phyloP scores from a whole-genome alignment of 2,113 vertebrate genomes.

The Nerophis ophidion region DNA sequence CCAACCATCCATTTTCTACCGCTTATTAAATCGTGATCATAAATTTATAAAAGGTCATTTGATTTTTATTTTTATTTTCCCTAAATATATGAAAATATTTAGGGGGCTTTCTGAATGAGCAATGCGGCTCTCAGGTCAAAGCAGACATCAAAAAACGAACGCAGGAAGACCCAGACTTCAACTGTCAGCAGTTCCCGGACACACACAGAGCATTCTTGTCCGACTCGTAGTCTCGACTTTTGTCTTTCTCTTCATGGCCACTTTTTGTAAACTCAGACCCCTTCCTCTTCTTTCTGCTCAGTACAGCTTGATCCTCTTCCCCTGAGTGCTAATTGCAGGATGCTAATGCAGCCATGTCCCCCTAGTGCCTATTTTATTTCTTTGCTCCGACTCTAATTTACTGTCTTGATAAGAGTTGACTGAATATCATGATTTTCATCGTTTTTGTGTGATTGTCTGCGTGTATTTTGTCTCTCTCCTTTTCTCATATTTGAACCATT shows the following conservation, averaged over 20 bases:
- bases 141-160: slow-evolving; percentile 82
- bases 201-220: slow-evolving; percentile 79
- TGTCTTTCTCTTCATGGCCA: too few species aligned
- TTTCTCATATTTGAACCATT: not conserved
- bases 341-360: slow-evolving; percentile 27
- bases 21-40: too few species aligned
- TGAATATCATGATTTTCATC: slow-evolving; percentile 12
- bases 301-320: slow-evolving; percentile 12
- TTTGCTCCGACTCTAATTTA: slow-evolving; percentile 19
- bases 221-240: slow-evolving; percentile 67
- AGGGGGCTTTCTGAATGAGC: too few species aligned
- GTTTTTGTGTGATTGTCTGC: slow-evolving; percentile 2
- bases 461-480: not conserved
- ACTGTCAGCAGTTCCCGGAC: slow-evolving; percentile 80
- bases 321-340: slow-evolving; percentile 17
- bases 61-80: too few species aligned
- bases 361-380: slow-evolving; percentile 61
- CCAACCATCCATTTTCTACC: too few species aligned
- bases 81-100: too few species aligned
- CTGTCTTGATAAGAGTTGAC: slow-evolving; percentile 17
- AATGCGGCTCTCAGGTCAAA: slow-evolving; percentile 78
- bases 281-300: slow-evolving; percentile 13
- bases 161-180: slow-evolving; percentile 81
- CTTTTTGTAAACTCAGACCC: not conserved
- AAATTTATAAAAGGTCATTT: too few species aligned